Base-by-base conservation (phyloP, 1,140 invertebrate species). In the Drosophila busckii region DNA sequence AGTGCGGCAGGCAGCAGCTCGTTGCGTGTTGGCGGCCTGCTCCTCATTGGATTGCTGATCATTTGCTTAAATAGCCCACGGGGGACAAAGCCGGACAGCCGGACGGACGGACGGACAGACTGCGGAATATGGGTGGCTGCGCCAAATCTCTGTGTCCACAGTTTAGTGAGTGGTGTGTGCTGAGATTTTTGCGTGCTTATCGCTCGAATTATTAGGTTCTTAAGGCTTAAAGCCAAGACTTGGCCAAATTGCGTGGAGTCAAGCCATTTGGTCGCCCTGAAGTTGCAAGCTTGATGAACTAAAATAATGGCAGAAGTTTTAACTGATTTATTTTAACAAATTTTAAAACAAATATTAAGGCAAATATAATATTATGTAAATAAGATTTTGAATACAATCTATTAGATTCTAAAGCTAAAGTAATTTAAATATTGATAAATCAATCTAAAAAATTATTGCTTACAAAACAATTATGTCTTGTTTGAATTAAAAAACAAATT, bases 51-150 rank as follows among this genome's bases (percentile, higher is more conserved):
- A 29, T 62, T 49, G 63, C 50, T 53, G 73, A 82, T 80, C 69
- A 82, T 83, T 82, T 85, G 70, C 64, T 85, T 85, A 78, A 85
- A 83, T 78, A 73, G 70, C 70, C 76, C 65, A 66, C 73, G 68
- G 67, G 68, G 38, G 23, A 42, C 35, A 26, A 46, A 56, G 26
- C 40, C 52, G 48, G 38, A 75, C 37, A 12, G 12, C 17, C 12
- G 3, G 10, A 4, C 10, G 12, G 10, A 50, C 50, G 25, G 35
- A 28, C 25, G 29, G 45, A 46, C 55, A 23, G 41, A 22, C 45
- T 73, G 71, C 70, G 60, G 78, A 70, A 71, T 80, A 76, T 83
- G 83, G 83, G 83, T 85, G 83, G 83, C 71, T 66, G 50, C n/a
- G 41, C 60, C 41, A 62, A 76, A 70, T 54, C 70, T 69, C 53